Percentiles rank a stretch among this genome's conserved stretches.
phyloP scores from a whole-genome alignment of 2,888 invertebrate species.

The Patella caerulea region DNA sequence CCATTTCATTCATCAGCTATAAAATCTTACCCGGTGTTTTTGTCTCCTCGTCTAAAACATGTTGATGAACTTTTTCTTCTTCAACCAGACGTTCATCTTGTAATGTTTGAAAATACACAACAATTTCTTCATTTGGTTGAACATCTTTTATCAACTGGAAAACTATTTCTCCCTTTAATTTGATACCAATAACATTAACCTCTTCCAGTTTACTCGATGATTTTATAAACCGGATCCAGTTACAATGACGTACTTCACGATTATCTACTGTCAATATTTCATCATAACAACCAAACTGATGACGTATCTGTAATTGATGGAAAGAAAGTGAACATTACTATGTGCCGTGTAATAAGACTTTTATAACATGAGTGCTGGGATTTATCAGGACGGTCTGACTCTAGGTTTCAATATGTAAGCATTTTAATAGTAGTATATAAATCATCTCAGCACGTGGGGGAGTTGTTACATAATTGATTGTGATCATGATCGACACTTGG shows the following conservation, averaged over 20 bases:
- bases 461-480: no score
- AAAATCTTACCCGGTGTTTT: no score
- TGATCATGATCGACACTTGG: no score
- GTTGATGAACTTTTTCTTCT: no score
- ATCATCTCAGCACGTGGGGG: no score
- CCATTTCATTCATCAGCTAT: no score
- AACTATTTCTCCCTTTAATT: slow-evolving; percentile 82
- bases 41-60: no score
- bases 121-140: slow-evolving; percentile 88
- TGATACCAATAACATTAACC: slow-evolving; percentile 90
- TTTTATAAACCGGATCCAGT: slow-evolving; percentile 93
- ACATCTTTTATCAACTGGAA: slow-evolving; percentile 91
- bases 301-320: slow-evolving; percentile 80
- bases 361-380: no score
- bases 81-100: neutral
- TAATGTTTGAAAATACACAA: slow-evolving; percentile 80
- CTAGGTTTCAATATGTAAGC: no score
- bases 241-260: slow-evolving; percentile 87
- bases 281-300: slow-evolving; percentile 91
- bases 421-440: no score
- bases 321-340: neutral
- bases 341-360: neutral
- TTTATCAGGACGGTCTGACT: no score
- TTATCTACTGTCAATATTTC: slow-evolving; percentile 82
- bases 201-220: slow-evolving; percentile 83